Percentiles rank a stretch among this genome's conserved stretches.
Evolutionary conservation across 2,888 invertebrate species (phyloP).

Genomic region (Melanchra persicariae): DNA sequence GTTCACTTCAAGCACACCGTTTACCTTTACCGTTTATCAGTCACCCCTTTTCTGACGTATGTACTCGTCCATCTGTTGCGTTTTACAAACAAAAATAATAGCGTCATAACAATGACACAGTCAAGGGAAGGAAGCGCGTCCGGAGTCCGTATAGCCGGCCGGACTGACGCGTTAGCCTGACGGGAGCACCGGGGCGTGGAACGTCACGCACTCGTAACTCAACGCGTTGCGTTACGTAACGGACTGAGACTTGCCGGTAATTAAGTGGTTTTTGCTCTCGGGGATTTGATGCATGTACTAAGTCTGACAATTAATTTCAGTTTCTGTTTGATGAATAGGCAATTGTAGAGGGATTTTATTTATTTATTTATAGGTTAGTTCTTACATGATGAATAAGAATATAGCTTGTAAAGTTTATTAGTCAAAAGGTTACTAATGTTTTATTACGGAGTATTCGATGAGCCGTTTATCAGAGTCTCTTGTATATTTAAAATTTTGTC

Average conservation of each 20-base stretch:
- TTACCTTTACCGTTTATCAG: too few relatives aligned
- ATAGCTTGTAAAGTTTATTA: too few relatives aligned
- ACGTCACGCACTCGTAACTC: slow-evolving; percentile 74
- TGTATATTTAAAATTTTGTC: too few relatives aligned
- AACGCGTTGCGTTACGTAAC: slow-evolving; percentile 74
- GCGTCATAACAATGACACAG: not conserved
- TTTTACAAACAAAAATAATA: slow-evolving; percentile 7
- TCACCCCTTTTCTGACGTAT: too few relatives aligned
- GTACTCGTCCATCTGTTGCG: not conserved
- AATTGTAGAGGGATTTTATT: not conserved
- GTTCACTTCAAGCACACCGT: too few relatives aligned
- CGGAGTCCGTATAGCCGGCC: slow-evolving; percentile 35
- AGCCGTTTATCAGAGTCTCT: too few relatives aligned
- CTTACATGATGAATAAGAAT: not conserved
- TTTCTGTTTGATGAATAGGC: not conserved
- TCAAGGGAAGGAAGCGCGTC: slow-evolving; percentile 46
- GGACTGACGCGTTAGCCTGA: not conserved
- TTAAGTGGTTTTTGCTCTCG: slow-evolving; percentile 30
- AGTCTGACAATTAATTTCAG: not conserved
- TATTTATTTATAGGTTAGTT: not conserved
- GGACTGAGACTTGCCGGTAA: slow-evolving; percentile 55
- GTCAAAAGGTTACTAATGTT: too few relatives aligned
- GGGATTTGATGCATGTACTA: slow-evolving; percentile 4
- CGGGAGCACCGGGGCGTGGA: slow-evolving; percentile 68
- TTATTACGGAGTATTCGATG: too few relatives aligned